Percentiles rank a stretch among this genome's conserved stretches.
phyloP scores from a whole-genome alignment of 2,888 invertebrate genomes.

The Torymus tubicola region DNA sequence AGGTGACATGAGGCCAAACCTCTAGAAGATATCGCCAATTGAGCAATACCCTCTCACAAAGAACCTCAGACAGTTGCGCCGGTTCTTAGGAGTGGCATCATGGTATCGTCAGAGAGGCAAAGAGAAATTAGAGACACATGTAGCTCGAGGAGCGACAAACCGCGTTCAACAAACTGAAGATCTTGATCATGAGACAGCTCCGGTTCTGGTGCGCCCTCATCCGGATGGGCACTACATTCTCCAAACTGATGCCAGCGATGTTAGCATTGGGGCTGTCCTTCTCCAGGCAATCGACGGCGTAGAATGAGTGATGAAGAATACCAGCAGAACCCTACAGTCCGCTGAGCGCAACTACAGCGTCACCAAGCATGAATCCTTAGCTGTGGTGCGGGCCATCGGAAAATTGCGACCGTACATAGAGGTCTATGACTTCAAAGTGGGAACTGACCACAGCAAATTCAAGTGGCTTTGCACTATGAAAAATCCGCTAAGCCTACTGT shows the following conservation, averaged over 20 bases:
- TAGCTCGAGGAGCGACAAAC: not conserved
- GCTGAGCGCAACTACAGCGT: not conserved
- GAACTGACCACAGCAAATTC: not conserved
- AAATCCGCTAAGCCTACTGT: not conserved
- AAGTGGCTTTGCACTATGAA: not conserved
- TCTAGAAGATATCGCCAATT: not conserved
- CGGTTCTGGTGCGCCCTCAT: not conserved
- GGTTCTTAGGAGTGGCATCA: not conserved
- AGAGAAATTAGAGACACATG: not conserved
- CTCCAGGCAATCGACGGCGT: not conserved
- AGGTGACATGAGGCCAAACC: not conserved
- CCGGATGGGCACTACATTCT: not conserved
- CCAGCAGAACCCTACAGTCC: not conserved
- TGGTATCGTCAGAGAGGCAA: not conserved
- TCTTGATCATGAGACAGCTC: not conserved
- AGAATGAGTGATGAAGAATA: not conserved
- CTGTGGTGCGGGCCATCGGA: not conserved
- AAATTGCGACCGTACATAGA: not conserved
- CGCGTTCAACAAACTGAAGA: not conserved
- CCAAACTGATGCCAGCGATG: not conserved
- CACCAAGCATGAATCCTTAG: not conserved
- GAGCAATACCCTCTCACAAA: not conserved
- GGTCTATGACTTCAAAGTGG: not conserved
- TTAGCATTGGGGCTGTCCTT: not conserved
- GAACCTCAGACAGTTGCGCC: not conserved